Conservation (phyloP, 1,140 invertebrate species). For the Dendroctonus ponderosae region DNA sequence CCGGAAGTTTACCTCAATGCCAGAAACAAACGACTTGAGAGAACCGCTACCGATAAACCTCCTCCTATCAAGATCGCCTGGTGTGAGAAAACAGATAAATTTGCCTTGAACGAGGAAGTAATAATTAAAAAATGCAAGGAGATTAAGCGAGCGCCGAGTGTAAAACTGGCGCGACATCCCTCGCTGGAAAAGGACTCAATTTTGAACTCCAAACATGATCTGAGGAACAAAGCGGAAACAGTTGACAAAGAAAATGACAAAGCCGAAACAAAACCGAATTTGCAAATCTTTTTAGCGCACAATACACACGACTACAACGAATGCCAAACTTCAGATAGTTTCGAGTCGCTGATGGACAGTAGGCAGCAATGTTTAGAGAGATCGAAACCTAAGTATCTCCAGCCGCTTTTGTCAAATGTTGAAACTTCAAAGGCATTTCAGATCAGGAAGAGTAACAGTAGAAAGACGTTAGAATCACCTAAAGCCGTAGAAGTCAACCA, state of each 20-base stretch:
- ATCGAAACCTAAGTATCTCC: slow-evolving; percentile 40
- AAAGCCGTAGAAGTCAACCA: slow-evolving; percentile 12
- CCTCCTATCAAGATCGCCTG: slow-evolving; percentile 45
- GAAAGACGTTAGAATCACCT: slow-evolving; percentile 9
- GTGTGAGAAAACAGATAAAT: slow-evolving; percentile 28
- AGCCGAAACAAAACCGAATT: slow-evolving; percentile 54
- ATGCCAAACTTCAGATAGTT: too few relatives aligned
- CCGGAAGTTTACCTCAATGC: slow-evolving; percentile 34
- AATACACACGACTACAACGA: too few relatives aligned
- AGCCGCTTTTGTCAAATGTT: slow-evolving; percentile 38
- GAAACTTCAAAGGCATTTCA: slow-evolving; percentile 7
- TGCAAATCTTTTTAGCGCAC: slow-evolving; percentile 58
- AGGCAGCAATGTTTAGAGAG: too few relatives aligned
- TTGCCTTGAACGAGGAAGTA: slow-evolving; percentile 36
- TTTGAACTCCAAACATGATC: slow-evolving; percentile 55
- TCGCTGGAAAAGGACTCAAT: slow-evolving; percentile 53
- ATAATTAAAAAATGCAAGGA: slow-evolving; percentile 47
- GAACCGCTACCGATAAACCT: slow-evolving; percentile 33
- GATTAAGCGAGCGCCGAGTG: slow-evolving; percentile 31
- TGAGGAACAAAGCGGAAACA: slow-evolving; percentile 48
- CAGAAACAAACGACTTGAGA: slow-evolving; percentile 33
- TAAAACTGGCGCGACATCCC: slow-evolving; percentile 34
- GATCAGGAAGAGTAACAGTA: slow-evolving; percentile 40
- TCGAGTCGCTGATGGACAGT: too few relatives aligned
- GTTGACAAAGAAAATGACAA: slow-evolving; percentile 52